A percentile compares a stretch with the other conserved stretches of the same genome.
Conservation (phyloP, 92 coral and sea anemone genomes). For the Isaurus tuberculatus region DNA sequence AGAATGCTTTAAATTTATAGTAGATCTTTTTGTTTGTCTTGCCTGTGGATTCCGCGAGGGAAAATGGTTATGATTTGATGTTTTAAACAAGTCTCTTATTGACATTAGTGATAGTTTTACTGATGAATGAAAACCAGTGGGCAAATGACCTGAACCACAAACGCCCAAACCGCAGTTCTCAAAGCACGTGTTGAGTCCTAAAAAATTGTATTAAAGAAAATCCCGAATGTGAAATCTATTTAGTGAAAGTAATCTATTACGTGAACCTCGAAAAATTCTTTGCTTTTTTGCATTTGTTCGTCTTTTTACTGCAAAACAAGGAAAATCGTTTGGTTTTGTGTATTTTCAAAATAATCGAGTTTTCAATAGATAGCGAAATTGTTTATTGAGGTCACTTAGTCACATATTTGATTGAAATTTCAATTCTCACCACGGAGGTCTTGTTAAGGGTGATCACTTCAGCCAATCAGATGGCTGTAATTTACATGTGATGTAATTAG, state of each 20-base stretch:
- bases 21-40: constrained; percentile 23
- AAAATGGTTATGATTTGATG: constrained; percentile 49
- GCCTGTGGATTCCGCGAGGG: constrained; percentile 55
- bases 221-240: constrained; percentile 37
- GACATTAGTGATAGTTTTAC: constrained; percentile 67
- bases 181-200: constrained; percentile 61
- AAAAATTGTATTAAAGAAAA: constrained; percentile 42
- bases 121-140: constrained; percentile 72
- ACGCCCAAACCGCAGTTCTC: constrained; percentile 61
- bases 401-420: constrained; percentile 38
- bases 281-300: background rate
- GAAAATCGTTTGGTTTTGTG: background rate
- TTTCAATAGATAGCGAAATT: constrained; percentile 28
- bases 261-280: background rate
- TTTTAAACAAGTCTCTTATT: constrained; percentile 74
- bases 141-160: constrained; percentile 43
- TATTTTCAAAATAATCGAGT: constrained; percentile 55
- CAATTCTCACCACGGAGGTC: constrained; percentile 73
- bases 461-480: constrained; percentile 78
- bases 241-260: constrained; percentile 44
- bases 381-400: constrained; percentile 19
- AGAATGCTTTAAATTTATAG: background rate
- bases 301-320: background rate
- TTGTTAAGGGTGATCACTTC: constrained; percentile 67
- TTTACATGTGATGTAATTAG: constrained; percentile 88